phyloP scores from a whole-genome alignment of 2,888 invertebrate species.

The Halocaridina rubra region DNA sequence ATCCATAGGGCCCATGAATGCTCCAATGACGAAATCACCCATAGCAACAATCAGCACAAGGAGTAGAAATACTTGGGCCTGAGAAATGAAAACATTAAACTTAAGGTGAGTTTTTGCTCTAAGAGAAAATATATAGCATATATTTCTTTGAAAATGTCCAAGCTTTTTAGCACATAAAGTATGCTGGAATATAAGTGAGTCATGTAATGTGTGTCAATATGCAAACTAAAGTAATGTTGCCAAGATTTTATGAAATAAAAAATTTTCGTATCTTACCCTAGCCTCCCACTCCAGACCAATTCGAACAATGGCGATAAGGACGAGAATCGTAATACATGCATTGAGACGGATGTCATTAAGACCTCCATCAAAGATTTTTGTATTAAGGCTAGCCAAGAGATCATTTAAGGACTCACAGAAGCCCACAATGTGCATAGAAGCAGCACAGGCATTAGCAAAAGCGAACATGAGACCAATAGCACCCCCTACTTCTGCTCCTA shows the following conservation, averaged over 20 bases:
- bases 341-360: slow-evolving; percentile 79
- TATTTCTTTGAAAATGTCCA: too few species aligned
- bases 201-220: too few species aligned
- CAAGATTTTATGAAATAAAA: too few species aligned
- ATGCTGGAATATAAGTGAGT: too few species aligned
- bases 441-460: slow-evolving; percentile 71
- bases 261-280: too few species aligned
- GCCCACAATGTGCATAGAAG: slow-evolving; percentile 74
- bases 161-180: too few species aligned
- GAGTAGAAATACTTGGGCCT: slow-evolving; percentile 88
- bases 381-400: slow-evolving; percentile 69
- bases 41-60: slow-evolving; percentile 87
- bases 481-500: slow-evolving; percentile 93
- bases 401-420: slow-evolving; percentile 73
- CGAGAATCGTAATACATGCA: slow-evolving; percentile 84
- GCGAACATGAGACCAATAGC: slow-evolving; percentile 74
- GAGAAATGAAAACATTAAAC: too few species aligned
- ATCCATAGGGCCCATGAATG: slow-evolving; percentile 81
- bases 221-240: too few species aligned
- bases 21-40: slow-evolving; percentile 87
- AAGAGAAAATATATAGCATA: too few species aligned
- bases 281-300: slow-evolving; percentile 98
- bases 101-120: too few species aligned
- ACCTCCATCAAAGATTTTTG: slow-evolving; percentile 76
- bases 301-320: slow-evolving; percentile 70